Percentiles rank a stretch among this genome's conserved stretches.
Evolutionary conservation across 2,888 invertebrate species (phyloP).

Genomic region (Atethmia centrago): DNA sequence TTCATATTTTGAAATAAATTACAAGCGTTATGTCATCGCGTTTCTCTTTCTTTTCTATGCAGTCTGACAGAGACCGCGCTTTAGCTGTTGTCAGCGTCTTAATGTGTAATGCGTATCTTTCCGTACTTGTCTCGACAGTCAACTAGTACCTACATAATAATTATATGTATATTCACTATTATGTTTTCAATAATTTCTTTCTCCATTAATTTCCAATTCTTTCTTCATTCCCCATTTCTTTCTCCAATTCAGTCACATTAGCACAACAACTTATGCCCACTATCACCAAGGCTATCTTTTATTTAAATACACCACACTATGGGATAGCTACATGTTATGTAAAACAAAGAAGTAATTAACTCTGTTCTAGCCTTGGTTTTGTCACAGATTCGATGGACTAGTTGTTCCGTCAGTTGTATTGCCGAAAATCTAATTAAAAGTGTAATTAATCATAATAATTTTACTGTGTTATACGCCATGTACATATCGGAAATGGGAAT

Average conservation of each 20-base stretch:
- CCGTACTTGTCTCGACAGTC: neutral
- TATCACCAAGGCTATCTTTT: slow-evolving; percentile 48
- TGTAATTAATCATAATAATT: neutral
- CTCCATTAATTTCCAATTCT: too few species aligned
- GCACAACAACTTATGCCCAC: slow-evolving; percentile 11
- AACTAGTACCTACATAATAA: neutral
- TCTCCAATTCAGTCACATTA: slow-evolving; percentile 31
- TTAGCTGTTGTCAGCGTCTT: too few species aligned
- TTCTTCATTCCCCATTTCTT: slow-evolving; percentile 14
- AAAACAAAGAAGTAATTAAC: slow-evolving; percentile 50
- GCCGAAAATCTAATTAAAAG: neutral
- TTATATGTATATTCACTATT: too few species aligned
- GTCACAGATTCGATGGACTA: slow-evolving; percentile 24
- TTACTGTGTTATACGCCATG: too few species aligned
- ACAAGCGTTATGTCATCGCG: too few species aligned
- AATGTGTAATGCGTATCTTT: neutral
- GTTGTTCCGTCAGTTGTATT: neutral
- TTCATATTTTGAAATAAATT: too few species aligned
- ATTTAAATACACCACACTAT: slow-evolving; percentile 35
- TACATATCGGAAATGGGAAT: too few species aligned
- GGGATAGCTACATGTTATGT: slow-evolving; percentile 2
- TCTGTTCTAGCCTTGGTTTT: slow-evolving; percentile 33
- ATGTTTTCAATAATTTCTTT: too few species aligned
- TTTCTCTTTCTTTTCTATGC: too few species aligned
- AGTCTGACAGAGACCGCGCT: too few species aligned